Percentiles rank a stretch among this genome's conserved stretches.
Conservation (phyloP, 1,140 invertebrate species). For the Drosophila willistoni region DNA sequence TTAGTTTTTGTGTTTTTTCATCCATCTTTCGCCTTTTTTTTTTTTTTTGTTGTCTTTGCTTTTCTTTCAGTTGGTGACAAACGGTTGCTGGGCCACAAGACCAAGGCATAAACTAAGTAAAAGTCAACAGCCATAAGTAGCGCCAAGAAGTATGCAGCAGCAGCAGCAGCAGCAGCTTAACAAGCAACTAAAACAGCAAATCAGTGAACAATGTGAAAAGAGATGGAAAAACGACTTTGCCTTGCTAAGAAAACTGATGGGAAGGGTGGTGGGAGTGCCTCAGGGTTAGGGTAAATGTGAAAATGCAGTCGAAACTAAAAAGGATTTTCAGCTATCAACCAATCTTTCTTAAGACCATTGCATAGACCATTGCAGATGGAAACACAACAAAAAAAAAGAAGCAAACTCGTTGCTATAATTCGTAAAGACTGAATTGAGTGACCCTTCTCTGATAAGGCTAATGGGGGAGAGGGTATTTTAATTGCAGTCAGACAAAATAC, state of each 20-base stretch:
- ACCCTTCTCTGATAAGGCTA: background rate
- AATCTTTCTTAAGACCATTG: conserved; percentile 1
- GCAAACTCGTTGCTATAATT: conserved; percentile 34
- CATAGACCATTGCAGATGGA: conserved; percentile 44
- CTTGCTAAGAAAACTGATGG: background rate
- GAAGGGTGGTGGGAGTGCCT: background rate
- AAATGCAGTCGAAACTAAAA: conserved; percentile 43
- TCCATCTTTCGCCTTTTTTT: background rate
- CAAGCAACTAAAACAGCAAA: conserved; percentile 69
- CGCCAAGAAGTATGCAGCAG: conserved; percentile 54
- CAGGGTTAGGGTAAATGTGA: conserved; percentile 26
- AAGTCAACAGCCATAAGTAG: conserved; percentile 74
- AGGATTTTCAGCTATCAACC: conserved; percentile 34
- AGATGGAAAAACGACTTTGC: conserved; percentile 41
- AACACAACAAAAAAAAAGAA: conserved; percentile 18
- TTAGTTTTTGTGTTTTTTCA: conserved; percentile 25
- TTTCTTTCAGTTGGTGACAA: conserved; percentile 36
- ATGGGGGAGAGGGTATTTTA: background rate
- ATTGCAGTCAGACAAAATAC: background rate
- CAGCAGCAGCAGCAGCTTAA: conserved; percentile 45
- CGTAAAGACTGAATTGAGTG: background rate
- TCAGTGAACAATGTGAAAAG: conserved; percentile 70
- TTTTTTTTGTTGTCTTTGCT: conserved; percentile 4
- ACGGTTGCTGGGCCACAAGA: conserved; percentile 46
- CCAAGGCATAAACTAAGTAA: conserved; percentile 43